phyloP scores from a whole-genome alignment of 1,140 invertebrate species.

The Ceratoteleas bidentatus region DNA sequence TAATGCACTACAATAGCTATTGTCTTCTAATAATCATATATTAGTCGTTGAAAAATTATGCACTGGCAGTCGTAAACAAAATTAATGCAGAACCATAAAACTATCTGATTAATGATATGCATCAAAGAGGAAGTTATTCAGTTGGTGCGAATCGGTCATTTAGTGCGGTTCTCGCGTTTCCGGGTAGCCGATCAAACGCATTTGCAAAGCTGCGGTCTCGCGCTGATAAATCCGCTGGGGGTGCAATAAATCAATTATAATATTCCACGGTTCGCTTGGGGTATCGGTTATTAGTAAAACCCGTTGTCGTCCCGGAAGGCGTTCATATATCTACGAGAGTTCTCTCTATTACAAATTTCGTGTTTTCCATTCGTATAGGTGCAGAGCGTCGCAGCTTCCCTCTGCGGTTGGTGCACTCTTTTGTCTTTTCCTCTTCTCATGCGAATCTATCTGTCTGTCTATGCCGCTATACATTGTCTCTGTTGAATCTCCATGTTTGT shows the following conservation, averaged over 20 bases:
- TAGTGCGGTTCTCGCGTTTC: conserved; percentile 61
- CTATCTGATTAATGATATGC: conserved; percentile 65
- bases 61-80: conserved; percentile 3
- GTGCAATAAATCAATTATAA: conserved; percentile 81
- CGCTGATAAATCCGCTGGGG: conserved; percentile 77
- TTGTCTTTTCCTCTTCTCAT: conserved; percentile 63
- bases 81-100: conserved; percentile 46
- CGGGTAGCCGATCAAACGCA: conserved; percentile 68
- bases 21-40: conserved; percentile 3
- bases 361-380: conserved; percentile 70
- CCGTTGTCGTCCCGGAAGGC: conserved; percentile 77
- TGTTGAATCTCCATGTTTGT: conserved; percentile 58
- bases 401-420: conserved; percentile 32
- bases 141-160: conserved; percentile 68
- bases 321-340: conserved; percentile 76
- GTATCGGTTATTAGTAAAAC: conserved; percentile 81
- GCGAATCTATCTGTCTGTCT: conserved; percentile 63
- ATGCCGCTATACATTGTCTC: conserved; percentile 56
- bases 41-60: conserved; percentile 19
- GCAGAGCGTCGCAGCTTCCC: conserved; percentile 31
- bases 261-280: conserved; percentile 80
- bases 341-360: conserved; percentile 79
- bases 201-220: conserved; percentile 70
- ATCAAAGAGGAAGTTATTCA: conserved; percentile 67
- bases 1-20: too few relatives aligned